Evolutionary conservation across 2,888 invertebrate genomes (phyloP), one percentile per base, ranked within the genome.

Genomic region (Hypomecis punctinalis): DNA sequence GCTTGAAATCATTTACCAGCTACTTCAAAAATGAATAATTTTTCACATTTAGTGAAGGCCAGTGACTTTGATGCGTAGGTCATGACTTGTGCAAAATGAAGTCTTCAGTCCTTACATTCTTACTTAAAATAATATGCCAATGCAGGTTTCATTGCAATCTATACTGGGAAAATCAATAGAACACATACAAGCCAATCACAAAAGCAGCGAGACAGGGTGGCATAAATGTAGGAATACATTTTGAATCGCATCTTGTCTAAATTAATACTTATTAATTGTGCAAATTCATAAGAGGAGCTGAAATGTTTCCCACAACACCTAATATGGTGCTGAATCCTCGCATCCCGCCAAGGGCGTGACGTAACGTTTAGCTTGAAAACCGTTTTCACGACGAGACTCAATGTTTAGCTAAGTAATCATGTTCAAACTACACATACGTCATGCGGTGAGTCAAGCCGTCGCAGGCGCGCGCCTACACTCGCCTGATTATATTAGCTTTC

Each of bases 331-430:
- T 0, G 11, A 4, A 36, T 6, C 10, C 1, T 9, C 11, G 37
- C 37, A 7, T n/a, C 1, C 36, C 11, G 43, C 11, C 9, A 13
- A 37, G 0, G 37, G 40, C 40, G 54, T 63, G 63, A 63, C 62
- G 62, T 62, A 62, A 56, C 10, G 11, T 35, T 49, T 46, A 23
- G 33, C 23, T 43, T 42, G 49, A 48, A 61, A 62, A 9, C 35
- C 6, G 53, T 65, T 64, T 53, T 60, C 49, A 47, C 35, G 43
- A 68, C 48, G 61, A 59, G 54, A 61, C 56, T 54, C 55, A 52
- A 49, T 68, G 59, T 66, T 67, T 68, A 54, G 5, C 56, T 4
- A 61, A 51, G 65, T 62, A 68, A 66, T 72, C 65, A 66, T 56
- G 42, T 61, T 40, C 40, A 51, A 43, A 57, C 58, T 51, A 37